Percentiles rank a stretch among this genome's conserved stretches.
phyloP scores from a whole-genome alignment of 2,888 invertebrate species.

The Apomyelois bistriatella region DNA sequence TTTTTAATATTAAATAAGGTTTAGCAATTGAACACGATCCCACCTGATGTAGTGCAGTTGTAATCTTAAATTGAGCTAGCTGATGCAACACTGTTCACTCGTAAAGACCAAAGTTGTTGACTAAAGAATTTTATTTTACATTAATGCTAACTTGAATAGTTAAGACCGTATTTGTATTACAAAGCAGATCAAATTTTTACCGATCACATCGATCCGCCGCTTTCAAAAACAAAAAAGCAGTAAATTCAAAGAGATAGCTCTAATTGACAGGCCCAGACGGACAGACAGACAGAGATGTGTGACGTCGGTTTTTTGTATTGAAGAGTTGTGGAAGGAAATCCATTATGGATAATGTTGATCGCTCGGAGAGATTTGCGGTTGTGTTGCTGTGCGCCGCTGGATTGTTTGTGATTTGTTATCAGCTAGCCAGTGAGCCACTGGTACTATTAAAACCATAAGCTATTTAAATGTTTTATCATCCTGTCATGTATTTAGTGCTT shows the following conservation, averaged over 20 bases:
- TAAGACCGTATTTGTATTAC: neutral
- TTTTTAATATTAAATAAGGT: no score
- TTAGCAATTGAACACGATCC: no score
- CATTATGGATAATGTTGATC: constrained; percentile 9
- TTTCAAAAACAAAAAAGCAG: constrained; percentile 9
- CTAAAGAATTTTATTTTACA: no score
- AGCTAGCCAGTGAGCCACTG: neutral
- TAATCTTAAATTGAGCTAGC: no score
- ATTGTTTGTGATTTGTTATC: neutral
- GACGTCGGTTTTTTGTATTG: constrained; percentile 8
- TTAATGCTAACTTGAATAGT: no score
- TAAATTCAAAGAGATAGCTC: constrained; percentile 13
- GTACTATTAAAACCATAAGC: neutral
- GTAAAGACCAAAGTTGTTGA: no score
- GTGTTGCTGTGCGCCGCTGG: neutral
- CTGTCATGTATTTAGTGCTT: no score
- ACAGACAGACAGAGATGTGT: constrained; percentile 13
- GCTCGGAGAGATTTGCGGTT: neutral
- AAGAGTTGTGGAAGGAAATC: constrained; percentile 1
- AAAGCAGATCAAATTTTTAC: neutral
- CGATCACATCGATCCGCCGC: neutral
- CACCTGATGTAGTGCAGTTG: no score
- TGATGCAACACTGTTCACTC: no score
- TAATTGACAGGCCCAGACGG: constrained; percentile 22
- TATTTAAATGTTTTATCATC: no score